These are phyloP conservation scores for Hyphantria cunea DNA, from an alignment of 1,140 invertebrate species.

Conservation along the genomic window DNA sequence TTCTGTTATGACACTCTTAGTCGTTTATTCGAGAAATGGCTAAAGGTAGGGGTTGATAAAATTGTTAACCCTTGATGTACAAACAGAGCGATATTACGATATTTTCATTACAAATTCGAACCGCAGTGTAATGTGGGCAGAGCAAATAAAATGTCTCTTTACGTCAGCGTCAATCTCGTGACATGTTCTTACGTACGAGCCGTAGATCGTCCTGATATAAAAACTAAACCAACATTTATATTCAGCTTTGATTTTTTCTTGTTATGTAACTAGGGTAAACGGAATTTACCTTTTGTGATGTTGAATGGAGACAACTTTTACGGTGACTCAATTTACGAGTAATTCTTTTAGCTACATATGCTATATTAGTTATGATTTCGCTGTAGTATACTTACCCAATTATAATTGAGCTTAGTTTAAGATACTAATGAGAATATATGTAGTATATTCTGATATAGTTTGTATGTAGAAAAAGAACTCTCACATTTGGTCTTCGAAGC, in stretches of 20 bases:
- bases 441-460: too few relatives aligned
- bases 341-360: too few relatives aligned
- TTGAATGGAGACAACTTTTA: constrained; percentile 15
- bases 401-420: too few relatives aligned
- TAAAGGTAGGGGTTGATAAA: too few relatives aligned
- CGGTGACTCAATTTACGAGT: neutral
- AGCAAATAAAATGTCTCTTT: constrained; percentile 24
- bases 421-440: too few relatives aligned
- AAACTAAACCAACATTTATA: constrained; percentile 34
- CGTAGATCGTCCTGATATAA: constrained; percentile 25
- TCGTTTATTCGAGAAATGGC: too few relatives aligned
- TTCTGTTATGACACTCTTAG: too few relatives aligned
- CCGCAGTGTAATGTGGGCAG: constrained; percentile 17
- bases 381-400: too few relatives aligned
- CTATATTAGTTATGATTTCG: too few relatives aligned
- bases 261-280: constrained; percentile 36
- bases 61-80: too few relatives aligned
- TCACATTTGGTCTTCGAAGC: too few relatives aligned
- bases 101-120: constrained; percentile 26
- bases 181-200: constrained; percentile 6
- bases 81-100: neutral
- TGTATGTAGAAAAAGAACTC: too few relatives aligned
- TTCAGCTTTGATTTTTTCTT: constrained; percentile 38
- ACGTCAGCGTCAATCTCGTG: constrained; percentile 18
- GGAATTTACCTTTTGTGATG: constrained; percentile 18